Conservation (phyloP, 2,888 invertebrate species). For the Nephrocerus scutellatus region DNA sequence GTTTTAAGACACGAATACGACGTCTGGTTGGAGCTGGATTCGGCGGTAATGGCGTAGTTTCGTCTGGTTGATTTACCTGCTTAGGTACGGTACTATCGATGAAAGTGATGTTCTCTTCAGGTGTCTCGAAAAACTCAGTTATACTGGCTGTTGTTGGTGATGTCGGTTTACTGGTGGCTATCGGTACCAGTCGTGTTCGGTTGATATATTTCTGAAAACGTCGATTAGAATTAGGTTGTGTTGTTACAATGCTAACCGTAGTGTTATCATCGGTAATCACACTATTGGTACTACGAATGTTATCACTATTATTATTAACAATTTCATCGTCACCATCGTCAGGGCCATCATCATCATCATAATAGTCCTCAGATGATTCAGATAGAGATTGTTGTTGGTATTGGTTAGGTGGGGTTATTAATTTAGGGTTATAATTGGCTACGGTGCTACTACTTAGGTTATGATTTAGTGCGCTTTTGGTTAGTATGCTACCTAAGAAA, state of each 20-base stretch:
- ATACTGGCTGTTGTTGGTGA: constrained; percentile 14
- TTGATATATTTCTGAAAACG: constrained; percentile 47
- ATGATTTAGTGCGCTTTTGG: too few relatives aligned
- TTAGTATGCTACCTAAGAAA: too few relatives aligned
- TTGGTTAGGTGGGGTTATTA: neutral
- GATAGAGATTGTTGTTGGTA: neutral
- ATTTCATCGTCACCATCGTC: constrained; percentile 16
- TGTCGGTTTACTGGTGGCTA: constrained; percentile 20
- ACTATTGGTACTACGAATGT: constrained; percentile 7
- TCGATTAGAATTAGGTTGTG: constrained; percentile 45
- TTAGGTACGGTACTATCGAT: constrained; percentile 11
- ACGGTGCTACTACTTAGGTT: constrained; percentile 40
- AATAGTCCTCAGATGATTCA: neutral
- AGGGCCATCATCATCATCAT: constrained; percentile 2
- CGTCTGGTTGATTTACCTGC: constrained; percentile 23
- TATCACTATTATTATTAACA: constrained; percentile 17
- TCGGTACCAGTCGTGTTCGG: constrained; percentile 32
- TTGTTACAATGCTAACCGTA: constrained; percentile 27
- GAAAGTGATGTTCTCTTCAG: too few relatives aligned
- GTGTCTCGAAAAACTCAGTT: too few relatives aligned
- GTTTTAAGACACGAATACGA: constrained; percentile 36
- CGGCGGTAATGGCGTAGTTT: too few relatives aligned
- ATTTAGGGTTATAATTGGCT: constrained; percentile 31
- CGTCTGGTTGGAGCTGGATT: constrained; percentile 27
- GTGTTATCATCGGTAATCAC: constrained; percentile 19